A percentile compares a stretch with the other conserved stretches of the same genome.
Evolutionary conservation across 2,113 vertebrate genomes (phyloP).

Genomic region (Oncorhynchus kisutch): DNA sequence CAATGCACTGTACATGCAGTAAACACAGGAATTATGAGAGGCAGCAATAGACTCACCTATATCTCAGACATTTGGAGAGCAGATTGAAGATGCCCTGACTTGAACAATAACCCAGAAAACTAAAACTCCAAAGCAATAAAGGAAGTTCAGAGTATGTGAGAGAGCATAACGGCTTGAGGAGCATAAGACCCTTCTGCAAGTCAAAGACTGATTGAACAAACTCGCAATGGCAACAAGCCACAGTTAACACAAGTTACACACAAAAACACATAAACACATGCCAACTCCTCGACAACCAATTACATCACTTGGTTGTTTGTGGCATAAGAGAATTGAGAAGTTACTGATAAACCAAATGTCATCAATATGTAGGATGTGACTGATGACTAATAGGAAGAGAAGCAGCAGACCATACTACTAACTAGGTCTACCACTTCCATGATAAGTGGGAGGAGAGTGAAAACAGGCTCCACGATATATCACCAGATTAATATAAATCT

Average conservation of each 20-base stretch:
- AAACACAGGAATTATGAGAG: background rate
- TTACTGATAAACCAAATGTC: conserved; percentile 67
- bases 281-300: conserved; percentile 41
- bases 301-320: conserved; percentile 24
- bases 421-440: background rate
- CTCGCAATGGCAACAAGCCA: background rate
- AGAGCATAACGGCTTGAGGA: background rate
- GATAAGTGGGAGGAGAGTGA: too few relatives aligned
- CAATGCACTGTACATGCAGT: background rate
- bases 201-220: background rate
- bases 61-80: background rate
- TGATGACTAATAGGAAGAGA: conserved; percentile 8
- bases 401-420: background rate
- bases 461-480: too few relatives aligned
- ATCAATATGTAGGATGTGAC: conserved; percentile 47
- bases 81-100: background rate
- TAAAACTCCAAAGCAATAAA: background rate
- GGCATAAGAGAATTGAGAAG: conserved; percentile 22
- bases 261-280: conserved; percentile 1
- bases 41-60: conserved; percentile 41
- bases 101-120: background rate
- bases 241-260: conserved; percentile 1
- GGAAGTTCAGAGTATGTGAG: background rate
- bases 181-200: background rate
- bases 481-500: too few relatives aligned